A percentile compares a stretch with the other conserved stretches of the same genome.
phyloP scores from a whole-genome alignment of 2,888 invertebrate species.

The Omphaloscelis lunosa region DNA sequence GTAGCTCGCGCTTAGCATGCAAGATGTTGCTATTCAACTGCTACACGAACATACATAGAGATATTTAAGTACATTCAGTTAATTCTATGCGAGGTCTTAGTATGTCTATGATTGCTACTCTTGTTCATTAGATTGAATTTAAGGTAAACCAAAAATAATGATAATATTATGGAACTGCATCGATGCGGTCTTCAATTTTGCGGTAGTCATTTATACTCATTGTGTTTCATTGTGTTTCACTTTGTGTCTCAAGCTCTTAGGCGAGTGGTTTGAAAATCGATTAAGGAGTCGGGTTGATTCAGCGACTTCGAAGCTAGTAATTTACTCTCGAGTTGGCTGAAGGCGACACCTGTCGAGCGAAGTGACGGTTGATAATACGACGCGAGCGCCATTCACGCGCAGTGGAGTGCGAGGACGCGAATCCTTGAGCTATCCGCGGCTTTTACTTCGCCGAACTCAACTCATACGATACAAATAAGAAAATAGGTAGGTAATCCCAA shows the following conservation, averaged over 20 bases:
- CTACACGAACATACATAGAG: slow-evolving; percentile 73
- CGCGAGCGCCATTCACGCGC: slow-evolving; percentile 87
- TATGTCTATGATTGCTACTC: slow-evolving; percentile 29
- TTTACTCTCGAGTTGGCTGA: slow-evolving; percentile 90
- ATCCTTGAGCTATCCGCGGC: slow-evolving; percentile 71
- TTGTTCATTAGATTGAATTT: slow-evolving; percentile 22
- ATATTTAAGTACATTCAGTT: slow-evolving; percentile 65
- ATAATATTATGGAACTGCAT: slow-evolving; percentile 60
- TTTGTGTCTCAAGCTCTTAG: slow-evolving; percentile 77
- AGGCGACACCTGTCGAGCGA: slow-evolving; percentile 90
- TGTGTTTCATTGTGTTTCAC: too few relatives aligned
- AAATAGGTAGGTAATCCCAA: slow-evolving; percentile 19
- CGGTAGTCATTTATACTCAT: slow-evolving; percentile 76
- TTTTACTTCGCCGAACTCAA: slow-evolving; percentile 61
- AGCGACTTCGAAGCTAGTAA: slow-evolving; percentile 89
- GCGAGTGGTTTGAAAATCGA: slow-evolving; percentile 86
- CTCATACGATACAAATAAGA: slow-evolving; percentile 51
- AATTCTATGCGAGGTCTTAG: slow-evolving; percentile 66
- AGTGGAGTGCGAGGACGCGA: slow-evolving; percentile 80
- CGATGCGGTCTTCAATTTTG: slow-evolving; percentile 62
- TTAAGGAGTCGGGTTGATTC: slow-evolving; percentile 88
- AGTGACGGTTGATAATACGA: slow-evolving; percentile 90
- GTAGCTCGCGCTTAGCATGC: slow-evolving; percentile 86
- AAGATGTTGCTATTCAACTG: slow-evolving; percentile 85
- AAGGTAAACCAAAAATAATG: slow-evolving; percentile 52